A percentile compares a stretch with the other conserved stretches of the same genome.
Evolutionary conservation across 2,888 invertebrate genomes (phyloP).

Genomic region (Drosophila tripunctata): DNA sequence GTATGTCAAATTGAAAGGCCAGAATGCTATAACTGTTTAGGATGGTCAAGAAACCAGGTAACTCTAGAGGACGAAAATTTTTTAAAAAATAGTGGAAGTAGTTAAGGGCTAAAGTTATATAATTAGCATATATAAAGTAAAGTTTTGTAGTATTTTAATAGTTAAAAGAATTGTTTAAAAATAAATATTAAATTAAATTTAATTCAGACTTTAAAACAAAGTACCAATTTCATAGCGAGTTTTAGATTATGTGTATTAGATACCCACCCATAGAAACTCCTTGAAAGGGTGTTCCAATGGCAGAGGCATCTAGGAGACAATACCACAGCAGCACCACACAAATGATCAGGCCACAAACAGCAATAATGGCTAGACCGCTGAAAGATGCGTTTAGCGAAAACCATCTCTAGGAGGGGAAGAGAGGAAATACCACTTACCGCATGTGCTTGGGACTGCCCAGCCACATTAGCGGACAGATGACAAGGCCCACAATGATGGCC

Average conservation of each 20-base stretch:
- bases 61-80: conserved; percentile 66
- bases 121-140: too few relatives aligned
- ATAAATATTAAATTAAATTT: too few relatives aligned
- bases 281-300: conserved; percentile 82
- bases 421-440: conserved; percentile 87
- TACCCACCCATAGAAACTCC: conserved; percentile 74
- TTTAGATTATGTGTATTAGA: too few relatives aligned
- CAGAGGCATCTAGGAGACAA: conserved; percentile 85
- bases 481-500: conserved; percentile 90
- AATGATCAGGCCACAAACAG: conserved; percentile 87
- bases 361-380: conserved; percentile 86
- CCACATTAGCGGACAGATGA: conserved; percentile 93
- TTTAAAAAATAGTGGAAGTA: background rate
- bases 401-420: background rate
- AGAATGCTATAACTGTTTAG: conserved; percentile 88
- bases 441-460: conserved; percentile 96
- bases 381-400: background rate
- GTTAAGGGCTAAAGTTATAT: too few relatives aligned
- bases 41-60: conserved; percentile 85
- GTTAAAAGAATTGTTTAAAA: too few relatives aligned
- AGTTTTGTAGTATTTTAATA: too few relatives aligned
- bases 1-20: conserved; percentile 91
- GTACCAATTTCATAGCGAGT: too few relatives aligned
- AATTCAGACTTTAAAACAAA: too few relatives aligned
- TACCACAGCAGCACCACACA: conserved; percentile 89